A percentile compares a stretch with the other conserved stretches of the same genome.
phyloP scores from a whole-genome alignment of 2,797 vertebrate genomes.

The Oryzias dopingdopingensis region DNA sequence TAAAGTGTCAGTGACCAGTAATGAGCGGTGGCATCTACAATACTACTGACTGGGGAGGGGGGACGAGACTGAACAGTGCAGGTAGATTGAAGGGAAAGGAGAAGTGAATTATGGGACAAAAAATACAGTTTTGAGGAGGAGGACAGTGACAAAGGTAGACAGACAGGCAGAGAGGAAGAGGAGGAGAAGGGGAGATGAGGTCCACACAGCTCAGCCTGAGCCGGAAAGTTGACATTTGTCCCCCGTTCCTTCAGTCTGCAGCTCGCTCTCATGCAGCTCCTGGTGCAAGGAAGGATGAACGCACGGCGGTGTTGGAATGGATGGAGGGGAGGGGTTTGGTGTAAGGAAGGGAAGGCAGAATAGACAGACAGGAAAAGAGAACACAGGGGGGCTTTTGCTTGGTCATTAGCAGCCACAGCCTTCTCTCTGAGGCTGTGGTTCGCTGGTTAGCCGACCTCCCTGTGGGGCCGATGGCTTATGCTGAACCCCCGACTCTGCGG shows the following conservation, averaged over 20 bases:
- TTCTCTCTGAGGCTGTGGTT: constrained; percentile 98
- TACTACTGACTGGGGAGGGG: constrained; percentile 26
- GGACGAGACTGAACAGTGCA: constrained; percentile 36
- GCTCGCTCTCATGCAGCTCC: constrained; percentile 71
- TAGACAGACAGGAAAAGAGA: constrained; percentile 21
- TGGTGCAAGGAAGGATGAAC: constrained; percentile 43
- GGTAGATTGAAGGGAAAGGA: constrained; percentile 12
- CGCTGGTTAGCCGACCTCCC: constrained; percentile 95
- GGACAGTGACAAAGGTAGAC: constrained; percentile 25
- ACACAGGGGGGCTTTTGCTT: constrained; percentile 48
- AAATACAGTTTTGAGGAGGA: constrained; percentile 36
- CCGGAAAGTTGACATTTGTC: constrained; percentile 31
- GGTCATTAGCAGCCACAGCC: constrained; percentile 98
- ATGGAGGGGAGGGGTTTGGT: constrained; percentile 23
- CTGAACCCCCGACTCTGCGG: constrained; percentile 96
- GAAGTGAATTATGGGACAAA: constrained; percentile 30
- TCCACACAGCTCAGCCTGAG: constrained; percentile 71
- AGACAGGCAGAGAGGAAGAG: constrained; percentile 14
- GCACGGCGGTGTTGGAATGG: constrained; percentile 41
- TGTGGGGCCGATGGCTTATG: constrained; percentile 98
- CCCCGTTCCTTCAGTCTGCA: constrained; percentile 45
- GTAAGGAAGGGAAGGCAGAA: constrained; percentile 38
- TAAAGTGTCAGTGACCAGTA: constrained; percentile 67
- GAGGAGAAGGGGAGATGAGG: constrained; percentile 38
- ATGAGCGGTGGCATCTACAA: constrained; percentile 39